phyloP scores from a whole-genome alignment of 2,113 vertebrate species.

The Pagrus major region DNA sequence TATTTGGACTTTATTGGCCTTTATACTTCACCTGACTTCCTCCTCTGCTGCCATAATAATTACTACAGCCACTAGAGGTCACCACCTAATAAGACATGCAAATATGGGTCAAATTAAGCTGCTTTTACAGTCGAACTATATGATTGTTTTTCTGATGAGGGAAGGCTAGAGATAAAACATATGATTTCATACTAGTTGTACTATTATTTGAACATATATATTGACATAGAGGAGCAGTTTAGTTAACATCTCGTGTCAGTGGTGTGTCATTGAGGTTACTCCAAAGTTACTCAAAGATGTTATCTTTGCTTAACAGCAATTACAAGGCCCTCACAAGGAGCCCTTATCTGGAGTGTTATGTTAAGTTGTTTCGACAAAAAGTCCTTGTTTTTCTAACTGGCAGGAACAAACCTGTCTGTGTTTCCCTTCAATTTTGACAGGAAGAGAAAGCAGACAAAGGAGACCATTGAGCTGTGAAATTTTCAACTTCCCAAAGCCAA shows the following conservation, averaged over 20 bases:
- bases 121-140: too few relatives aligned
- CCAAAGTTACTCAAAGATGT: constrained; percentile 16
- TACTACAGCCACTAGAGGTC: too few relatives aligned
- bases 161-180: too few relatives aligned
- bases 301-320: constrained; percentile 26
- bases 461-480: constrained; percentile 25
- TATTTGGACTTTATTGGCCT: too few relatives aligned
- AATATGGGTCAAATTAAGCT: too few relatives aligned
- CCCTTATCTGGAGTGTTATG: constrained; percentile 22
- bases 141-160: too few relatives aligned
- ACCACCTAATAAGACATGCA: too few relatives aligned
- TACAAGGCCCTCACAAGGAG: constrained; percentile 10
- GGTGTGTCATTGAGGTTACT: constrained; percentile 8
- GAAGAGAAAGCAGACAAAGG: constrained; percentile 24
- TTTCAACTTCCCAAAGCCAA: constrained; percentile 4
- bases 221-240: not conserved
- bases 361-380: constrained; percentile 14
- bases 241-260: constrained; percentile 16
- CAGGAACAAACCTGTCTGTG: constrained; percentile 4
- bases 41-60: too few relatives aligned
- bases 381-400: constrained; percentile 15
- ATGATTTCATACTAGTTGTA: not conserved
- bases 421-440: constrained; percentile 27
- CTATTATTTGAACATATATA: not conserved
- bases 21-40: too few relatives aligned